phyloP scores from a whole-genome alignment of 2,888 invertebrate genomes.

The Idaea dimidiata region DNA sequence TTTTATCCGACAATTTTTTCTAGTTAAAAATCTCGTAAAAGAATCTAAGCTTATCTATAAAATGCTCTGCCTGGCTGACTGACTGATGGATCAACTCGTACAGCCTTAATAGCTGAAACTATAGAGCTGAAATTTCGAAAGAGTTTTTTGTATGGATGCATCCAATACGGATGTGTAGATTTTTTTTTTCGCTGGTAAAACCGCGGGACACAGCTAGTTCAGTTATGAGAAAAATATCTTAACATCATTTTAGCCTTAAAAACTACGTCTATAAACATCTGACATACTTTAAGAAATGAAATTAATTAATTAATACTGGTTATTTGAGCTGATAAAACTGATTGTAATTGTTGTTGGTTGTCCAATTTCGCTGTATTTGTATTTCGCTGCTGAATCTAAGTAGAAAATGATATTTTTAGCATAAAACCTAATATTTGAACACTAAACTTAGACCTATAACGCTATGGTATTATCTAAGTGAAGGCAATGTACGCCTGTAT shows the following conservation, averaged over 20 bases:
- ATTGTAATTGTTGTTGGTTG: no score
- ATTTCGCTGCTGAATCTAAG: not conserved
- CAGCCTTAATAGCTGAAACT: no score
- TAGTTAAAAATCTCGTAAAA: not conserved
- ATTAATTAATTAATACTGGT: not conserved
- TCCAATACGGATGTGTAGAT: no score
- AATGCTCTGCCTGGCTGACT: no score
- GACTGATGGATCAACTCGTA: no score
- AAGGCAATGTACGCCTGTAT: not conserved
- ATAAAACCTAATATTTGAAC: not conserved
- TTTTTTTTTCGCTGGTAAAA: no score
- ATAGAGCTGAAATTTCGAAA: no score
- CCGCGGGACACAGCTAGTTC: no score
- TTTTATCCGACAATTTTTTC: not conserved
- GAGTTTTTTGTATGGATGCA: no score
- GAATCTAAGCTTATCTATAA: not conserved
- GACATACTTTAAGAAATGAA: not conserved
- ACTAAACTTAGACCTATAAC: not conserved
- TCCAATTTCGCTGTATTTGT: not conserved
- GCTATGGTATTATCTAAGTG: conserved; percentile 1
- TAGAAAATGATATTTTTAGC: not conserved
- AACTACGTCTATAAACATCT: not conserved
- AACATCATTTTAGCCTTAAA: not conserved
- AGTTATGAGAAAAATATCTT: not conserved
- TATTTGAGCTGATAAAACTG: no score